Conservation (phyloP, 2,888 invertebrate species). For the Linnaemya tessellans region DNA sequence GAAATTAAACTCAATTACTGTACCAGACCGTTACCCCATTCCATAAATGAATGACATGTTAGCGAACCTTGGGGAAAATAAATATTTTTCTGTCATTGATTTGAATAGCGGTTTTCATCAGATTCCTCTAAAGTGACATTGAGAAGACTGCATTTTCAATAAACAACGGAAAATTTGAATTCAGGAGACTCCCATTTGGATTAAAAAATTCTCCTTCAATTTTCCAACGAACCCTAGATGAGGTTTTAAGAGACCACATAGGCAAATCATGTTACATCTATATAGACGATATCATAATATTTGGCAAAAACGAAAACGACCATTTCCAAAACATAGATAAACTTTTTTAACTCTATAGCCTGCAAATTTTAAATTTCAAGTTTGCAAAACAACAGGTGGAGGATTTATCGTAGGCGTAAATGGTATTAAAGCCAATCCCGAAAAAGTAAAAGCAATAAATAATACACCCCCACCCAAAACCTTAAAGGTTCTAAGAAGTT, state of each 20-base stretch:
- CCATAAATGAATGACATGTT: not conserved
- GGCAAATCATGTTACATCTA: no score
- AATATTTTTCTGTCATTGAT: conserved; percentile 15
- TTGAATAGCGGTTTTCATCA: not conserved
- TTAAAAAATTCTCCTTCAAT: no score
- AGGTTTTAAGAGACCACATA: not conserved
- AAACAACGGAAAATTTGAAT: no score
- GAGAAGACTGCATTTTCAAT: conserved; percentile 2
- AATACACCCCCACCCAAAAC: not conserved
- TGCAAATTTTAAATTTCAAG: not conserved
- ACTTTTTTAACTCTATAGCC: not conserved
- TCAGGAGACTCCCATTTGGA: no score
- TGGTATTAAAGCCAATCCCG: no score
- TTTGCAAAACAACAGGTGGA: not conserved
- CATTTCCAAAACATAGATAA: not conserved
- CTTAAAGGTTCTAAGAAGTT: not conserved
- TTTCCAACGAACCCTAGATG: not conserved
- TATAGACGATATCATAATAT: not conserved
- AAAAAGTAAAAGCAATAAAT: not conserved
- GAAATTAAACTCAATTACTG: no score
- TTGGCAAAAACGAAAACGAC: not conserved
- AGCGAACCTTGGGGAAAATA: conserved; percentile 2
- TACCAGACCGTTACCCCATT: not conserved
- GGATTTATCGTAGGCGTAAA: not conserved
- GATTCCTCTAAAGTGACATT: conserved; percentile 11